A percentile compares a stretch with the other conserved stretches of the same genome.
phyloP scores from a whole-genome alignment of 2,888 invertebrate genomes.

The Agapostemon virescens region DNA sequence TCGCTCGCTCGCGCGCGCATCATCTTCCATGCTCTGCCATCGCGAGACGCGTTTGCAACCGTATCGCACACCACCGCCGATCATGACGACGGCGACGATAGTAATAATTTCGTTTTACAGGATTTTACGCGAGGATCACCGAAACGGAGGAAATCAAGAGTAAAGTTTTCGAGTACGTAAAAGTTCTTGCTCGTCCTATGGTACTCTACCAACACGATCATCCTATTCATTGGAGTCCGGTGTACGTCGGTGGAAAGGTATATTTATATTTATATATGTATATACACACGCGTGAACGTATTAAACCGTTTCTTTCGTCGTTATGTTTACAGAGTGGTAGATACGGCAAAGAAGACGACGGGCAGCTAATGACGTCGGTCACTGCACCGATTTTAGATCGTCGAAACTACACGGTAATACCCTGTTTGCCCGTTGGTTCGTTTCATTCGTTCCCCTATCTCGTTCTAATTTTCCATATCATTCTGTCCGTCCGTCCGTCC shows the following conservation, averaged over 20 bases:
- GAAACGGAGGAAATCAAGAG: conserved; percentile 93
- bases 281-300: too few species aligned
- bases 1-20: too few species aligned
- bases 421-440: not conserved
- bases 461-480: too few species aligned
- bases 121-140: conserved; percentile 94
- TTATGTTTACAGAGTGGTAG: conserved; percentile 84
- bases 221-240: conserved; percentile 97
- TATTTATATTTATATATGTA: not conserved
- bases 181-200: conserved; percentile 97
- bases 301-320: not conserved
- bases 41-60: not conserved
- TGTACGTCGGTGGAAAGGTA: conserved; percentile 92
- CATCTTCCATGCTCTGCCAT: not conserved
- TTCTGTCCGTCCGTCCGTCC: too few species aligned
- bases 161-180: conserved; percentile 96
- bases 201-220: conserved; percentile 96
- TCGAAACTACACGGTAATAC: conserved; percentile 89
- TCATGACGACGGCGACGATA: too few species aligned
- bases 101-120: conserved; percentile 80
- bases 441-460: not conserved
- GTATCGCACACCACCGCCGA: too few species aligned
- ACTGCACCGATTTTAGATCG: conserved; percentile 97
- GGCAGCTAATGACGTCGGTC: conserved; percentile 95
- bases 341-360: conserved; percentile 85